Percentiles rank a stretch among this genome's conserved stretches.
Evolutionary conservation across 1,140 invertebrate genomes (phyloP).

Genomic region (Dolichoris vasculosae): DNA sequence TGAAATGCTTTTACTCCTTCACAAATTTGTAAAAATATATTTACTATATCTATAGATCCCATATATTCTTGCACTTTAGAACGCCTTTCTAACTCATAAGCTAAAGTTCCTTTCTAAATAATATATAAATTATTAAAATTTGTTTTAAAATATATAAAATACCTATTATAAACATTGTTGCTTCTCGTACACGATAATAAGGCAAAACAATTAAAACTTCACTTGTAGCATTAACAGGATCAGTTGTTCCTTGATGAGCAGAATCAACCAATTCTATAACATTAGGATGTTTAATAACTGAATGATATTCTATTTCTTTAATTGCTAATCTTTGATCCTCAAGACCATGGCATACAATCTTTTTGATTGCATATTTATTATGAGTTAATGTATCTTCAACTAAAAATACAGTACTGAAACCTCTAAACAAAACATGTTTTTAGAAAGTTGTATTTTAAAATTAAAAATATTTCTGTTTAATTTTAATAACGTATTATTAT

Average conservation of each 20-base stretch:
- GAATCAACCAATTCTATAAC: constrained; percentile 86
- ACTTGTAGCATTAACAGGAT: constrained; percentile 82
- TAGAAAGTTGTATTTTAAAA: not conserved
- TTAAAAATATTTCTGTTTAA: not conserved
- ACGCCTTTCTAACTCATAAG: constrained; percentile 80
- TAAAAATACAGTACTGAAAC: constrained; percentile 88
- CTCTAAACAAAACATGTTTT: constrained; percentile 75
- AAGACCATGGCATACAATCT: constrained; percentile 85
- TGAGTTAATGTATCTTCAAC: constrained; percentile 84
- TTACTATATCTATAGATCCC: constrained; percentile 79
- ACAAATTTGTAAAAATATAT: constrained; percentile 84
- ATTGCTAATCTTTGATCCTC: constrained; percentile 85
- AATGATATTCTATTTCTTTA: constrained; percentile 86
- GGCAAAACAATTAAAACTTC: constrained; percentile 87
- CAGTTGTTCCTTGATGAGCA: constrained; percentile 78
- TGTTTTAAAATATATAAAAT: not conserved
- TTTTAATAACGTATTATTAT: not conserved
- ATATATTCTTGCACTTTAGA: constrained; percentile 78
- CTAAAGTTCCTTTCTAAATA: constrained; percentile 83
- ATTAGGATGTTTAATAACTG: constrained; percentile 82
- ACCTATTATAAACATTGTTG: not conserved
- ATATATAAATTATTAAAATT: not conserved
- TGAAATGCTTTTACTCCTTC: constrained; percentile 86
- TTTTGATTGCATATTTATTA: constrained; percentile 86
- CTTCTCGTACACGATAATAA: constrained; percentile 80